Evolutionary conservation across 2,113 vertebrate genomes (phyloP).

Genomic region (human (Homo sapiens)): DNA sequence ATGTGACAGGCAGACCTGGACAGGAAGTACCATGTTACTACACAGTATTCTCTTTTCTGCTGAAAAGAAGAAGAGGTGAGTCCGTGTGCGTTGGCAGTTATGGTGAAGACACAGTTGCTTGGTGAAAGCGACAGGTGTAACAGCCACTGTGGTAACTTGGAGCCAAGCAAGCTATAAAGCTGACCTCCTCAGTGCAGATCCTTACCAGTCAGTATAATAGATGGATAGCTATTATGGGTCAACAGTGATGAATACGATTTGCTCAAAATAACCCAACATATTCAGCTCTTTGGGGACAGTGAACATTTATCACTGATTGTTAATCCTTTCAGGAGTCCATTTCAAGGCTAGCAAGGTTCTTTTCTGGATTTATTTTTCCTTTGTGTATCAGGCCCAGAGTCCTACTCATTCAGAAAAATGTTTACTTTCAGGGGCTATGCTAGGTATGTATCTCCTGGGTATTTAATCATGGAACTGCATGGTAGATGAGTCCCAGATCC

Average conservation of each 20-base stretch:
- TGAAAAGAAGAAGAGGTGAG: background rate
- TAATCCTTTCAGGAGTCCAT: constrained; percentile 59
- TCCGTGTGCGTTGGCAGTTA: background rate
- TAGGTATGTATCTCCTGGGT: background rate
- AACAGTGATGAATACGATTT: constrained; percentile 65
- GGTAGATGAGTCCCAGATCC: background rate
- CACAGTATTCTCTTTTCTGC: background rate
- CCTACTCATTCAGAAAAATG: background rate
- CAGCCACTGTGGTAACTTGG: background rate
- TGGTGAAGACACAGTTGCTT: background rate
- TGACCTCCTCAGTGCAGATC: background rate
- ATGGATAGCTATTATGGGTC: constrained; percentile 64
- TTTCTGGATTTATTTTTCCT: background rate
- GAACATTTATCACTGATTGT: constrained; percentile 71
- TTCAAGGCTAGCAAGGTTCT: background rate
- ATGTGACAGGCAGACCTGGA: background rate
- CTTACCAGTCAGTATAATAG: constrained; percentile 28
- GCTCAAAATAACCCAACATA: constrained; percentile 65
- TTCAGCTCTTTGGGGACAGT: constrained; percentile 26
- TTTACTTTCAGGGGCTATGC: background rate
- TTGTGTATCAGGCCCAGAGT: background rate
- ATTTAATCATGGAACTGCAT: background rate
- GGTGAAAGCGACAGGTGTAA: background rate
- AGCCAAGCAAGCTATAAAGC: background rate
- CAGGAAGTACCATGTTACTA: background rate